phyloP scores from a whole-genome alignment of 2,888 invertebrate species.

The Harmothoe impar region DNA sequence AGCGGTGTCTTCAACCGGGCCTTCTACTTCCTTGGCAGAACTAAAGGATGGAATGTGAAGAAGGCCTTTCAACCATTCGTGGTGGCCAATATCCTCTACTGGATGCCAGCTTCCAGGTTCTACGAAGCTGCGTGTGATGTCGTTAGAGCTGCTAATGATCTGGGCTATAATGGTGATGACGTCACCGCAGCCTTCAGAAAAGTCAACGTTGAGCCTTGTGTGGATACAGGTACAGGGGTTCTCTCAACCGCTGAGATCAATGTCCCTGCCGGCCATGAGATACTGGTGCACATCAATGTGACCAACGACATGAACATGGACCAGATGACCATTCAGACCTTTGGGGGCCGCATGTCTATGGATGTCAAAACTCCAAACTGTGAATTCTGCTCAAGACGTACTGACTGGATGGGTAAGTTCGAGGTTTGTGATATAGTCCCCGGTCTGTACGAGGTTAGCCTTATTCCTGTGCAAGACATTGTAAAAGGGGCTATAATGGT shows the following conservation, averaged over 20 bases:
- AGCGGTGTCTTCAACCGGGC: conserved; percentile 73
- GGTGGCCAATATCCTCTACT: conserved; percentile 73
- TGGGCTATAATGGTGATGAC: conserved; percentile 68
- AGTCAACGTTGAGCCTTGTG: conserved; percentile 70
- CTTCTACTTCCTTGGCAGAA: conserved; percentile 72
- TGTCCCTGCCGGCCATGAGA: conserved; percentile 43
- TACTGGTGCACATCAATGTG: background rate
- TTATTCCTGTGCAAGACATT: background rate
- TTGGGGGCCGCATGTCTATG: background rate
- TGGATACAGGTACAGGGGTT: conserved; percentile 1
- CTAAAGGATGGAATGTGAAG: conserved; percentile 69
- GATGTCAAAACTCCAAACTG: conserved; percentile 21
- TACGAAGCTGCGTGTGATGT: conserved; percentile 73
- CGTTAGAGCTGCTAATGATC: conserved; percentile 73
- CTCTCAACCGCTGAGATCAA: conserved; percentile 36
- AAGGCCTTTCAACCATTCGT: conserved; percentile 71
- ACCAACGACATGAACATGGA: conserved; percentile 26
- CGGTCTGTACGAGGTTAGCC: background rate
- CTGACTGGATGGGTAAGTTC: background rate
- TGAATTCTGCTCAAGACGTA: background rate
- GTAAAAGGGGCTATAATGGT: background rate
- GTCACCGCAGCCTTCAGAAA: conserved; percentile 69
- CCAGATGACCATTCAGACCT: background rate
- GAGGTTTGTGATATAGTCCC: conserved; percentile 27
- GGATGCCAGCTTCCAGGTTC: conserved; percentile 71